Evolutionary conservation across 1,140 invertebrate species (phyloP).

Genomic region (Drosophila kepulauana): DNA sequence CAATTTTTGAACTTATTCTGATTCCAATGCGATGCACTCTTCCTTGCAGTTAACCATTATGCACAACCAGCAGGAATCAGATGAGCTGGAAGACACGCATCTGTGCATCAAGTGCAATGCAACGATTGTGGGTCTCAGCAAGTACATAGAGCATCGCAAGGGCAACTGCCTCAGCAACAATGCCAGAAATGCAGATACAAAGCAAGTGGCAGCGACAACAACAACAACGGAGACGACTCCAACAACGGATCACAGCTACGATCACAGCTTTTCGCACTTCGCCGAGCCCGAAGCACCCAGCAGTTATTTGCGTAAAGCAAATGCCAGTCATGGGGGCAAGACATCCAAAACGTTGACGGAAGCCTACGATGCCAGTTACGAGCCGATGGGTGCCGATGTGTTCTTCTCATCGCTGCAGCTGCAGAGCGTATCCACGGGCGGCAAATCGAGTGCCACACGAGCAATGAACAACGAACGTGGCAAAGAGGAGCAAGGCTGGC

Average conservation of each 20-base stretch:
- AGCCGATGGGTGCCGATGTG: constrained; percentile 89
- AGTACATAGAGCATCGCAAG: constrained; percentile 93
- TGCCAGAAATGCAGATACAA: neutral
- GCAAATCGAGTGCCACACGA: constrained; percentile 79
- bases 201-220: constrained; percentile 9
- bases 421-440: constrained; percentile 89
- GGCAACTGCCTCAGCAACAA: constrained; percentile 85
- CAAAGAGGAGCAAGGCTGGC: constrained; percentile 51
- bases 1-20: neutral
- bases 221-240: neutral
- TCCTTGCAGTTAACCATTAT: constrained; percentile 41
- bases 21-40: too few species aligned
- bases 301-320: constrained; percentile 61
- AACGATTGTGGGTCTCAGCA: constrained; percentile 92
- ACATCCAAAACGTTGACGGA: constrained; percentile 71
- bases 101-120: constrained; percentile 94
- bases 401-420: constrained; percentile 94
- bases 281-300: constrained; percentile 84
- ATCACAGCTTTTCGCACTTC: constrained; percentile 67
- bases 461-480: constrained; percentile 6
- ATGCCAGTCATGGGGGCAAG: constrained; percentile 72
- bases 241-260: constrained; percentile 66
- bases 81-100: constrained; percentile 92
- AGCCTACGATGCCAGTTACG: constrained; percentile 84
- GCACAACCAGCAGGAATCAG: constrained; percentile 82